phyloP scores from a whole-genome alignment of 1,140 invertebrate genomes.

The Pygmarrhopalites habei region DNA sequence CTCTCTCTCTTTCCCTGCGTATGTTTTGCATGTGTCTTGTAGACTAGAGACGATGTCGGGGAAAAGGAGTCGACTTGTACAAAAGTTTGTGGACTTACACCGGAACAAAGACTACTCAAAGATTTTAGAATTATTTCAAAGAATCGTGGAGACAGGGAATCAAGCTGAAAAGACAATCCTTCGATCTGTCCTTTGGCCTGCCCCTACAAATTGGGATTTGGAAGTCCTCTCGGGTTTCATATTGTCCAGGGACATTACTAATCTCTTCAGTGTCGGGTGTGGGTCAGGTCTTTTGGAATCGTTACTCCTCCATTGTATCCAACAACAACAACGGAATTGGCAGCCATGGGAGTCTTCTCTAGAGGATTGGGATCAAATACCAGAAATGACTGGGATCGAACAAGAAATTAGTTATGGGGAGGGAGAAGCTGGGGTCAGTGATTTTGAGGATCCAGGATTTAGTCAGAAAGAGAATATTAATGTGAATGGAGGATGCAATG shows the following conservation, averaged over 20 bases:
- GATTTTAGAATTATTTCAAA: conserved; percentile 9
- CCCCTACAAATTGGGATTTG: conserved; percentile 22
- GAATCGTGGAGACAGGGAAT: not conserved
- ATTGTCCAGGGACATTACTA: conserved; percentile 11
- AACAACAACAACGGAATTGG: too few species aligned
- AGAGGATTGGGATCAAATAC: too few species aligned
- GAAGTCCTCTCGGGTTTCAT: conserved; percentile 11
- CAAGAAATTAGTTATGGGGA: too few species aligned
- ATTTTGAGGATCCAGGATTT: too few species aligned
- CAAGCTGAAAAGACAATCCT: conserved; percentile 7
- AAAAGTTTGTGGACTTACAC: conserved; percentile 13
- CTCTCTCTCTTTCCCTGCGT: too few species aligned
- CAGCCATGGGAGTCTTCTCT: too few species aligned
- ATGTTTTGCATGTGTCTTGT: too few species aligned
- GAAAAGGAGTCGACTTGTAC: not conserved
- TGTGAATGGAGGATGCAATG: too few species aligned
- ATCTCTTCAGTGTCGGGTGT: conserved; percentile 49
- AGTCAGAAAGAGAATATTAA: too few species aligned
- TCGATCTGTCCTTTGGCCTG: conserved; percentile 25
- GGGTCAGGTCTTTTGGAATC: conserved; percentile 54
- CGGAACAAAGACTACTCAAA: conserved; percentile 4
- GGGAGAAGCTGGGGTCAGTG: too few species aligned
- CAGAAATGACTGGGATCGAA: too few species aligned
- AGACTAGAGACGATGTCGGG: too few species aligned
- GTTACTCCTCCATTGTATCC: conserved; percentile 49